Base-by-base conservation (phyloP, 2,888 invertebrate genomes). In the Aquatica leii region DNA sequence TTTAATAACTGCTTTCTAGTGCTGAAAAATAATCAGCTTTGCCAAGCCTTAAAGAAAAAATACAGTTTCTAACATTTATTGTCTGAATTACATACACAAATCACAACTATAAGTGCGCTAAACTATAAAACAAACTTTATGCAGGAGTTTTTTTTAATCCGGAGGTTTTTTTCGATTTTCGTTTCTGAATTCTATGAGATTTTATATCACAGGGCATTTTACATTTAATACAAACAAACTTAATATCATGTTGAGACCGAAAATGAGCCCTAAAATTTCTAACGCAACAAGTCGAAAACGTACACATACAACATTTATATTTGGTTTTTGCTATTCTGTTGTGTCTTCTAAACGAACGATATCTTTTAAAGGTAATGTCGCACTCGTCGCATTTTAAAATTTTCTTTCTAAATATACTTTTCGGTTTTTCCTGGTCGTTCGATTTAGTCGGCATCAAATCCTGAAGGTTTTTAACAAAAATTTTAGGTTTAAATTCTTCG, bases 321-420 rank as follows among this genome's bases (percentile, higher is more conserved):
- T 51, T 50, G 9, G 9, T 14, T 18, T 5, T 48, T 8, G n/a
- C 37, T n/a, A 35, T 12, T 49, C 49, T 56, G 12, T 15, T 14
- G 18, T 56, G 56, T 2, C 37, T 31, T 5, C 56, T 31, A 12
- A 18, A 56, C 0, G 48, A 35, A 6, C 49, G 35, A 2, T 11
- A 6, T 21, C 35, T 46, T 9, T 48, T 48, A 12, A 56, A 49
- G 0, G 6, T 1, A 0, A 21, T 1, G 5, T 48, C 15, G 14
- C 56, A 56, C 1, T 56, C 56, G 12, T 56, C 48, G 14, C 56
- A 56, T n/a, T 55, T 46, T 2, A 18, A 46, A 46, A 17, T 9
- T 6, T 11, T 6, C 46, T 17, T 15, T 46, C n/a, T n/a, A n/a
- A n/a, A n/a, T n/a, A n/a, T n/a, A n/a, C n/a, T 24, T 6, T 24